These are phyloP conservation scores for Cephalopachus bancanus DNA, from an alignment of 2,797 vertebrate species.

Conservation along the genomic window DNA sequence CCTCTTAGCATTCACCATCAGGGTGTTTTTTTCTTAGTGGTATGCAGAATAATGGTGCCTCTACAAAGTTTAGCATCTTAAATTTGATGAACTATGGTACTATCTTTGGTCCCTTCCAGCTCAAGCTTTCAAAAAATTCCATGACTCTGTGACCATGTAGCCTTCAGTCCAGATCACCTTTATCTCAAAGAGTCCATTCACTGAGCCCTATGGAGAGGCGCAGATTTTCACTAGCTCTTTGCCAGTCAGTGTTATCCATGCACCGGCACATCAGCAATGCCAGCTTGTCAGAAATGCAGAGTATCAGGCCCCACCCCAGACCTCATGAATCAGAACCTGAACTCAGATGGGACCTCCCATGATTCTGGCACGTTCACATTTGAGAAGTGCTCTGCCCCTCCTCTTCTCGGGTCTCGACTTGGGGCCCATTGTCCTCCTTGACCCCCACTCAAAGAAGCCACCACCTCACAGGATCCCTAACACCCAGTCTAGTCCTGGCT, in stretches of 20 bases:
- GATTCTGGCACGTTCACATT: not conserved
- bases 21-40: not conserved
- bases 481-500: not conserved
- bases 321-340: not conserved
- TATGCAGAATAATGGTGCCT: not conserved
- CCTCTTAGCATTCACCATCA: not conserved
- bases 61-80: not conserved
- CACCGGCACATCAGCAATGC: not conserved
- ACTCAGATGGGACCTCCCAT: not conserved
- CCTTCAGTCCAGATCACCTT: not conserved
- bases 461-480: not conserved
- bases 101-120: not conserved
- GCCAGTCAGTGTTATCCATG: fast-evolving
- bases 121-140: not conserved
- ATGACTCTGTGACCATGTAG: not conserved
- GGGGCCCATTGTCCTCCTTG: not conserved
- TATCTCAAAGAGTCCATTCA: not conserved
- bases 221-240: not conserved
- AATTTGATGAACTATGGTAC: not conserved
- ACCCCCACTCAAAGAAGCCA: not conserved
- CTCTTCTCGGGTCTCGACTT: not conserved
- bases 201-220: not conserved
- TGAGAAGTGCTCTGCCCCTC: not conserved
- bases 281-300: not conserved
- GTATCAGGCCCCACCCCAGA: not conserved